Conservation (phyloP, 92 coral and sea anemone species). For the Parazoanthus darwini region DNA sequence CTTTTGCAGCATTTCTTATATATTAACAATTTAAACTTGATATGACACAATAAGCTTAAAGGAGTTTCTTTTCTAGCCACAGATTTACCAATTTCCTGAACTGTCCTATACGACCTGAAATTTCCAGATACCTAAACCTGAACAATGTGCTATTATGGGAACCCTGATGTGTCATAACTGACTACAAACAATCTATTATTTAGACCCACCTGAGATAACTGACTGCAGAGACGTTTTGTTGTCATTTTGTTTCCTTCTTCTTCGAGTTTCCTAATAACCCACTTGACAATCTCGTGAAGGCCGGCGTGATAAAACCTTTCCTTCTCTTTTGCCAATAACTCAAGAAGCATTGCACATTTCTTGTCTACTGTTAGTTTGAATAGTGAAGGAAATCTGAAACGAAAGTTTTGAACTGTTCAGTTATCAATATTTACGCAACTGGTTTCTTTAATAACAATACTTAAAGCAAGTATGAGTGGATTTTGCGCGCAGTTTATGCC, state of each 20-base stretch:
- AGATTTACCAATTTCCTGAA: too few relatives aligned
- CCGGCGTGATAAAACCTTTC: conserved; percentile 30
- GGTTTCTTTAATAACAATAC: too few relatives aligned
- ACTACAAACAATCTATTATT: too few relatives aligned
- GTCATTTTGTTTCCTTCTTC: conserved; percentile 10
- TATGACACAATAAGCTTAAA: too few relatives aligned
- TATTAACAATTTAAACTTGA: too few relatives aligned
- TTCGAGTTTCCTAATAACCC: conserved; percentile 26
- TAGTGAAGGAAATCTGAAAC: conserved; percentile 16
- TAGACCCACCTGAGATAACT: conserved; percentile 22
- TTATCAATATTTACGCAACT: too few relatives aligned
- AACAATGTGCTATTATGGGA: too few relatives aligned
- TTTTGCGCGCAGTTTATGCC: too few relatives aligned
- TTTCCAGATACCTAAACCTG: not conserved
- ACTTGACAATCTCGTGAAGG: conserved; percentile 19
- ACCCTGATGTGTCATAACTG: too few relatives aligned
- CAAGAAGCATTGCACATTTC: conserved; percentile 32
- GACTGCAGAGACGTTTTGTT: conserved; percentile 8
- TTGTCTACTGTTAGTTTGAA: conserved; percentile 38
- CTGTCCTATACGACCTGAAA: not conserved
- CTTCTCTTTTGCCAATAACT: conserved; percentile 20
- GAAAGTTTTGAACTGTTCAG: not conserved
- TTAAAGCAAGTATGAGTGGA: too few relatives aligned
- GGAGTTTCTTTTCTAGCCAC: too few relatives aligned
- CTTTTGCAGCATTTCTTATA: too few relatives aligned